Evolutionary conservation across 1,140 invertebrate genomes (phyloP).

Genomic region (Sminthurinus signatus): DNA sequence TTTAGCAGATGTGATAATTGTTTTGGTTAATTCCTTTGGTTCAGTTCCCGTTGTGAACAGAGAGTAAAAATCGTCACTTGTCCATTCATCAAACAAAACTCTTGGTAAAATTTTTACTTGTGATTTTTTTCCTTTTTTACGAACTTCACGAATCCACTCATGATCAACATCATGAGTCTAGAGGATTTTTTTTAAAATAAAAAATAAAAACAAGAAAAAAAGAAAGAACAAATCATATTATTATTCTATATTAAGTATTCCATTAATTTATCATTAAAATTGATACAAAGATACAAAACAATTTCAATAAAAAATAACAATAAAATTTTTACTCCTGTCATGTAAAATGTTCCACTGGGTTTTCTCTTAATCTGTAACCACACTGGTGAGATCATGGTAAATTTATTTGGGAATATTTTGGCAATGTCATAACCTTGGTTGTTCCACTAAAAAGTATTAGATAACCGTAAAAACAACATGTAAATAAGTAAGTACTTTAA

Average conservation of each 20-base stretch:
- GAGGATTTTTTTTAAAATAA: too few species aligned
- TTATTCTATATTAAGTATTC: too few species aligned
- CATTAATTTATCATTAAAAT: too few species aligned
- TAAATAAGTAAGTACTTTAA: conserved; percentile 10
- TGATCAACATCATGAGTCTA: conserved; percentile 73
- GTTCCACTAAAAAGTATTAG: conserved; percentile 72
- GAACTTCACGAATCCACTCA: conserved; percentile 71
- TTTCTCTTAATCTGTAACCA: conserved; percentile 78
- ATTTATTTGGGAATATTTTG: conserved; percentile 82
- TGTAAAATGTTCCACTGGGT: conserved; percentile 54
- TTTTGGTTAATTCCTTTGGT: conserved; percentile 54
- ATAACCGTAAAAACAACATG: conserved; percentile 19
- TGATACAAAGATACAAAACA: too few species aligned
- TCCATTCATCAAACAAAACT: conserved; percentile 79
- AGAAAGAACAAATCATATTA: too few species aligned
- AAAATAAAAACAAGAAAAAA: too few species aligned
- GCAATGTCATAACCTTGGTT: conserved; percentile 87
- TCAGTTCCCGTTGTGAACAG: conserved; percentile 56
- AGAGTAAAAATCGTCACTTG: conserved; percentile 57
- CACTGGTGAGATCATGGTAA: conserved; percentile 84
- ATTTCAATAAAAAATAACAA: too few species aligned
- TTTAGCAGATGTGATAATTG: conserved; percentile 56
- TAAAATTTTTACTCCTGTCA: too few species aligned
- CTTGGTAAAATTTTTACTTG: conserved; percentile 60
- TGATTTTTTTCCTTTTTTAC: conserved; percentile 43